Base-by-base conservation (phyloP, 2,888 invertebrate species). In the Ectemnius cavifrons region DNA sequence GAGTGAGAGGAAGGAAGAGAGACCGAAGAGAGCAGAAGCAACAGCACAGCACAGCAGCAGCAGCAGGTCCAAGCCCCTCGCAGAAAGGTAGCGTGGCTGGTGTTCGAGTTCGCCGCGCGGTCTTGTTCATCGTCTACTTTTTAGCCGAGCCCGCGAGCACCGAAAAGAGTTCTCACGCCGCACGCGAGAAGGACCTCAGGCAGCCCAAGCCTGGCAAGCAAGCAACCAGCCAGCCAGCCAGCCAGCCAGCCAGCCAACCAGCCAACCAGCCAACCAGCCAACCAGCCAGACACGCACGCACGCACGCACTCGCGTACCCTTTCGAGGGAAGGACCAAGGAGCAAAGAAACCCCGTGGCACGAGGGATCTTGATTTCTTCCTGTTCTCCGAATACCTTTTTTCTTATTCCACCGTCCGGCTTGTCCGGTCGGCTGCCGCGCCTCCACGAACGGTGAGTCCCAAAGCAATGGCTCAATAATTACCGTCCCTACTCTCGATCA, bases 111-210 rank as follows among this genome's bases (percentile, higher is more conserved):
- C 37, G 37, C 37, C 37, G 73, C 75, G 75, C 71, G 75, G 68
- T 72, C 75, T 23, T 63, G 56, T 27, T 79, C 70, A 56, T 73
- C 78, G 73, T 80, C 73, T 75, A 80, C 80, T 80, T 82, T 82
- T 82, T 82, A 77, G 52, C 61, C 72, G 72, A 73, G 75, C 73
- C 80, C 73, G 72, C 69, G 81, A 82, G 73, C 72, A 73, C 67
- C 77, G 75, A 78, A 78, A 74, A 77, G 79, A 79, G 79, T 82
- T 82, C 82, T 82, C 82, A 82, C 82, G 77, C 79, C 79, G 71
- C 82, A 83, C 79, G 82, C 82, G 77, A 82, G 82, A 82, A 62
- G 71, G 60, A 82, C 67, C 72, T 63, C 75, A 69, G 70, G 71
- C 79, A 37, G 37, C 37, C 37, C 37, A 37, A 37, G 37, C 37